Conservation (phyloP, 2,888 invertebrate genomes). For the Chironomus riparius region DNA sequence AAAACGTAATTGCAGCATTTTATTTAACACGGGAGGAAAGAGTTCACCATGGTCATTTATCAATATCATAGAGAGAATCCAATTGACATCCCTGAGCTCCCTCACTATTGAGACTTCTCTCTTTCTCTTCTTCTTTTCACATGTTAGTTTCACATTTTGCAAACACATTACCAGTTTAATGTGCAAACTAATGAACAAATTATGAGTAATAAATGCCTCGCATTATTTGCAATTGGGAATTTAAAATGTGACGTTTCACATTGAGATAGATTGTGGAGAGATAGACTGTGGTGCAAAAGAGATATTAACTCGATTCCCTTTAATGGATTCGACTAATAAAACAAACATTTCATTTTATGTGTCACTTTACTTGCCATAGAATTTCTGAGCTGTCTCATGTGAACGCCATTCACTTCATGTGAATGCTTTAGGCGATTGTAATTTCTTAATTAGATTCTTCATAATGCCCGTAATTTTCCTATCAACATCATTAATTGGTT, state of each 20-base stretch:
- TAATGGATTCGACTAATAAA: neutral
- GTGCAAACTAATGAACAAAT: slow-evolving; percentile 24
- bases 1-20: slow-evolving; percentile 13
- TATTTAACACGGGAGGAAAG: neutral
- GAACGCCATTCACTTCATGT: too few relatives aligned
- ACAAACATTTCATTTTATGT: neutral
- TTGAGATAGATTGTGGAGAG: neutral
- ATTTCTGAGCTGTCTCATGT: neutral
- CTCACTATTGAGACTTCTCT: too few relatives aligned
- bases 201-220: slow-evolving; percentile 16
- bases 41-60: neutral
- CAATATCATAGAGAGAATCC: neutral
- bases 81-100: too few relatives aligned
- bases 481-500: neutral
- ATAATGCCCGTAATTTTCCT: neutral
- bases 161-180: slow-evolving; percentile 12
- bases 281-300: neutral
- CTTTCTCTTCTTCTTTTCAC: neutral
- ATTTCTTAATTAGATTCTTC: slow-evolving; percentile 10
- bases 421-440: neutral
- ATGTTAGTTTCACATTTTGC: neutral
- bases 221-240: slow-evolving; percentile 14
- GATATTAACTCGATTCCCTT: neutral
- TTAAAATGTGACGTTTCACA: slow-evolving; percentile 2
- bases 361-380: neutral